These are phyloP conservation scores for Engraulis encrasicolus DNA, from an alignment of 2,113 vertebrate species.

Conservation along the genomic window DNA sequence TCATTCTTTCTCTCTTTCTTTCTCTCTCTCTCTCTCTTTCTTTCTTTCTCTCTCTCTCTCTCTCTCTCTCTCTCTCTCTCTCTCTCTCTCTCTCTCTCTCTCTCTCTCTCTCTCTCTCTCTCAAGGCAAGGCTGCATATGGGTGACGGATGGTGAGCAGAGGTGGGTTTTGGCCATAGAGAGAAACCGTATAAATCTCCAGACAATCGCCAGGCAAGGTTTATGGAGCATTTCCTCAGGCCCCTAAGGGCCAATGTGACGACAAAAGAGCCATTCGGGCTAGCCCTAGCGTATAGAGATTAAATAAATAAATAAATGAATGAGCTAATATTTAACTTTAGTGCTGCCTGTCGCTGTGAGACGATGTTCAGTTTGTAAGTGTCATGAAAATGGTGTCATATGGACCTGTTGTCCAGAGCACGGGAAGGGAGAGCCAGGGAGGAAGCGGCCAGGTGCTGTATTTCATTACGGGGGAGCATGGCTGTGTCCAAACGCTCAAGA, in stretches of 20 bases:
- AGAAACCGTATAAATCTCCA: background rate
- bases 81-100: slow-evolving; percentile 51
- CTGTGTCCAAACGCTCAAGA: background rate
- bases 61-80: slow-evolving; percentile 44
- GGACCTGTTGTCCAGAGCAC: background rate
- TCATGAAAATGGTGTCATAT: background rate
- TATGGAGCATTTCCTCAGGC: background rate
- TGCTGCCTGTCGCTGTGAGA: too few species aligned
- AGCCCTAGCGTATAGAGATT: background rate
- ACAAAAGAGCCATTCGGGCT: background rate
- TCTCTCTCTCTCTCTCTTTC: background rate
- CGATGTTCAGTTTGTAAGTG: too few species aligned
- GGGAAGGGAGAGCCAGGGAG: background rate
- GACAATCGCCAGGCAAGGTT: background rate
- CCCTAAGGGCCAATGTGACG: background rate
- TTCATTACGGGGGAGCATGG: background rate
- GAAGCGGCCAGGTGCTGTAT: background rate
- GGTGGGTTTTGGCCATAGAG: background rate
- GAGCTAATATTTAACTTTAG: too few species aligned
- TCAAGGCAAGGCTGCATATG: background rate
- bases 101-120: background rate
- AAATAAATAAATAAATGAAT: too few species aligned
- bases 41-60: slow-evolving; percentile 51
- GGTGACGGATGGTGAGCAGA: slow-evolving; percentile 3
- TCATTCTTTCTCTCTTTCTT: background rate